Evolutionary conservation across 2,888 invertebrate genomes (phyloP), one percentile per base, ranked within the genome.

Genomic region (Torymus texanus): DNA sequence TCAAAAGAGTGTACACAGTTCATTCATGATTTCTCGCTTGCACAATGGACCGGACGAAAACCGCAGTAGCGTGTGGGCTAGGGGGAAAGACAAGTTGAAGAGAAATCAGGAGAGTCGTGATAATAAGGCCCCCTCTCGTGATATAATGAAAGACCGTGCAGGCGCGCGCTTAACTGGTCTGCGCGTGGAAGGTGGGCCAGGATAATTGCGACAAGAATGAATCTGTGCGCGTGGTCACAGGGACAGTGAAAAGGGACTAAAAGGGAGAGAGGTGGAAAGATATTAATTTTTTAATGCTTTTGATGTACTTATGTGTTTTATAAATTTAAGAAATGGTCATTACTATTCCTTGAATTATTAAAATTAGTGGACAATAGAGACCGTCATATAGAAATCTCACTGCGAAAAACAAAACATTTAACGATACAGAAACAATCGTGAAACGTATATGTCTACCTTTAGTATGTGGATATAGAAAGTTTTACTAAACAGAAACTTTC

Each of bases 71-170:
- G 14, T 29, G 53, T 55, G 24, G 4, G 53, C n/a, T 18, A 41
- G 51, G 16, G n/a, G 16, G 18, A 18, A 61, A 55, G 68, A 68
- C 5, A 14, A 16, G 65, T 78, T 75, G 75, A 75, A 78, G 72
- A 79, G 74, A 56, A 63, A 68, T 55, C 59, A 55, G 29, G 24
- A 59, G 73, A 79, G 67, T 66, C 71, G 71, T 75, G 72, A 78
- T 81, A 79, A 81, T 81, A 81, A 78, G 78, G 58, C 72, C 56
- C 8, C 41, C 41, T 5, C 41, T 66, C 65, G 75, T 61, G 71
- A 72, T 74, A 74, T 81, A 81, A 81, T 79, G 75, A 79, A 81
- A 75, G 75, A 79, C 61, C 63, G 59, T 67, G 72, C 55, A 66
- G 18, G 59, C 71, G 67, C 55, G 71, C 29, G 62, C 72, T 71